Conservation (phyloP, 2,888 invertebrate genomes). For the Laspeyria flexula region DNA sequence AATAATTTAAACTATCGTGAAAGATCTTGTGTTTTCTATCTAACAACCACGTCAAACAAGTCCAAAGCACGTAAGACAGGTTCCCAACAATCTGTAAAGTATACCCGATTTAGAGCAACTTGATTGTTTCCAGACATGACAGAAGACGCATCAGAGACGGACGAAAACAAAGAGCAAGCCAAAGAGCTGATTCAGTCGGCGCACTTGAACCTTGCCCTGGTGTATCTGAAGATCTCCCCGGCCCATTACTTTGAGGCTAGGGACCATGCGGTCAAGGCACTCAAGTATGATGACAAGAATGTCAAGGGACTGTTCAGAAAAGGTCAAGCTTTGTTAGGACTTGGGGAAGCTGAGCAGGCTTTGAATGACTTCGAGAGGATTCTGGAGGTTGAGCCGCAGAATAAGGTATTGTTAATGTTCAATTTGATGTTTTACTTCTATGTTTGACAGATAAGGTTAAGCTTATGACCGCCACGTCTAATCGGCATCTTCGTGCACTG, state of each 20-base stretch:
- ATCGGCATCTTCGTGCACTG: too few relatives aligned
- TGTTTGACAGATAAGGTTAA: too few relatives aligned
- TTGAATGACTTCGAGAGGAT: slow-evolving; percentile 92
- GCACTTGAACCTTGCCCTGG: slow-evolving; percentile 93
- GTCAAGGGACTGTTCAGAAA: slow-evolving; percentile 96
- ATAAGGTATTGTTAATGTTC: slow-evolving; percentile 82
- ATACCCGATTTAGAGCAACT: too few relatives aligned
- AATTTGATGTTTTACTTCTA: neutral
- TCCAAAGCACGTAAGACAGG: too few relatives aligned
- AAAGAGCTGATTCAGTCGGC: slow-evolving; percentile 88
- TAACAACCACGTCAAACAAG: too few relatives aligned
- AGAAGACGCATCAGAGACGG: slow-evolving; percentile 55
- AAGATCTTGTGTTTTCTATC: too few relatives aligned
- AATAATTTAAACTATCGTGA: too few relatives aligned
- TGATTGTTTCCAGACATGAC: slow-evolving; percentile 53
- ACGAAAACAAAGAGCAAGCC: slow-evolving; percentile 56
- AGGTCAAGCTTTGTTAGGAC: slow-evolving; percentile 91
- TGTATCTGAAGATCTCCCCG: slow-evolving; percentile 91
- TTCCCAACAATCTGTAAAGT: too few relatives aligned
- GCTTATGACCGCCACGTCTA: too few relatives aligned
- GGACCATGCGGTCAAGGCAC: slow-evolving; percentile 91
- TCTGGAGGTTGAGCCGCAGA: slow-evolving; percentile 92
- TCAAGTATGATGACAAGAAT: slow-evolving; percentile 90
- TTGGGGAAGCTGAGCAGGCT: slow-evolving; percentile 93
- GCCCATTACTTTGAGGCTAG: slow-evolving; percentile 88